phyloP scores from a whole-genome alignment of 2,888 invertebrate species.

The Cantharis nigra region DNA sequence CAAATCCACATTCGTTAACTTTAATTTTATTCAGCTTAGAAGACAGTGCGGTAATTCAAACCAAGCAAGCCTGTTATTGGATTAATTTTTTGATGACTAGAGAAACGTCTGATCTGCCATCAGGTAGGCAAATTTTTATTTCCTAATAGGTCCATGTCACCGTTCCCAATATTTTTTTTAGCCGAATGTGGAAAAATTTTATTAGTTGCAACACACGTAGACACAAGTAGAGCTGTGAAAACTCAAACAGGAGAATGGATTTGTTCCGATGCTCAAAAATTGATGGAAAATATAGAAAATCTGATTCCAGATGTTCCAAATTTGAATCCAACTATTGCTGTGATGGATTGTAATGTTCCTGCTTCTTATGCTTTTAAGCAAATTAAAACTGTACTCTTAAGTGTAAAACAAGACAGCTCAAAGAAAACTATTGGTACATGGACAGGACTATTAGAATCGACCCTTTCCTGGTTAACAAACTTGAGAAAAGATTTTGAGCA shows the following conservation, averaged over 20 bases:
- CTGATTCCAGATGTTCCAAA: slow-evolving; percentile 63
- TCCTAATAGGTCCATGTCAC: too few relatives aligned
- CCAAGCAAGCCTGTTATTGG: slow-evolving; percentile 74
- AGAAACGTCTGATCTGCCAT: slow-evolving; percentile 49
- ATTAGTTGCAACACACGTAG: slow-evolving; percentile 68
- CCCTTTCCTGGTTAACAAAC: slow-evolving; percentile 57
- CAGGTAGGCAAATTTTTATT: slow-evolving; percentile 48
- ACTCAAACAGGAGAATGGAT: slow-evolving; percentile 62
- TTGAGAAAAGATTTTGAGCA: slow-evolving; percentile 60
- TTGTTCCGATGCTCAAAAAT: slow-evolving; percentile 61
- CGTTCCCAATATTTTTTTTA: slow-evolving; percentile 37
- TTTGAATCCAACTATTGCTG: slow-evolving; percentile 61
- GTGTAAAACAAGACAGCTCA: slow-evolving; percentile 59
- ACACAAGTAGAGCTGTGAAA: slow-evolving; percentile 58
- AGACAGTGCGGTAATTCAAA: slow-evolving; percentile 68
- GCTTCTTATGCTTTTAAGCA: slow-evolving; percentile 66
- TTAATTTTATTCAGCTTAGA: slow-evolving; percentile 69
- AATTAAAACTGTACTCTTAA: slow-evolving; percentile 61
- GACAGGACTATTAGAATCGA: slow-evolving; percentile 64
- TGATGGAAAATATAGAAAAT: slow-evolving; percentile 55
- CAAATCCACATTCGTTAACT: slow-evolving; percentile 53
- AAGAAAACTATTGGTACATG: slow-evolving; percentile 57
- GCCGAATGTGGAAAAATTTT: slow-evolving; percentile 66
- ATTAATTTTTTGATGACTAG: slow-evolving; percentile 73
- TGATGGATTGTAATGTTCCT: slow-evolving; percentile 67